Conservation (phyloP, 2,113 vertebrate species). For the Zingel zingel region DNA sequence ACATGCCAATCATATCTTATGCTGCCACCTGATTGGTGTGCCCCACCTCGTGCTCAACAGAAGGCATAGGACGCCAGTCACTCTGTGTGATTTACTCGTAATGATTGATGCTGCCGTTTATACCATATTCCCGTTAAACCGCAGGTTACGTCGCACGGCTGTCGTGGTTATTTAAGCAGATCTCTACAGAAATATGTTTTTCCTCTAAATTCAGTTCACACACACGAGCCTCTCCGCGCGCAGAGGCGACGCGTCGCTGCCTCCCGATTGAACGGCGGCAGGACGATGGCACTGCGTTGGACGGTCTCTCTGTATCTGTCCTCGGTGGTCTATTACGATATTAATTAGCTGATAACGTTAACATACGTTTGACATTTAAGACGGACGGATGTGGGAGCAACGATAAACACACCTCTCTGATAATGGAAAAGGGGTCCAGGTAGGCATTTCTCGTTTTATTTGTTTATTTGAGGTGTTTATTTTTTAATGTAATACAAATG, state of each 20-base stretch:
- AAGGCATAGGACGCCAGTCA: constrained; percentile 47
- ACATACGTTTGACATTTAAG: constrained; percentile 34
- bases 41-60: constrained; percentile 22
- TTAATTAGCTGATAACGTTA: constrained; percentile 63
- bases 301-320: constrained; percentile 42
- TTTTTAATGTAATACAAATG: neutral
- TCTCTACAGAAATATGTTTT: neutral
- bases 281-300: constrained; percentile 69
- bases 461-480: constrained; percentile 6
- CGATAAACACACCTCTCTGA: constrained; percentile 33
- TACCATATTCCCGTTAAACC: constrained; percentile 23
- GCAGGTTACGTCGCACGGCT: constrained; percentile 3
- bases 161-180: constrained; percentile 27
- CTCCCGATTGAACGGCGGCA: constrained; percentile 33
- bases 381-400: constrained; percentile 26
- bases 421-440: constrained; percentile 77
- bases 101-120: constrained; percentile 55
- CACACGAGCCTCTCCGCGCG: neutral
- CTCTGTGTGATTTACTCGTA: constrained; percentile 46
- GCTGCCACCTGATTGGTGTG: constrained; percentile 58
- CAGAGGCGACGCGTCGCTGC: constrained; percentile 35
- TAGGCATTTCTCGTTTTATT: constrained; percentile 56
- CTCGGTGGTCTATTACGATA: constrained; percentile 52
- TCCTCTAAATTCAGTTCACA: neutral
- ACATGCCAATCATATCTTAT: constrained; percentile 24